Conservation (phyloP, 2,113 vertebrate genomes). For the Malurus alboscapulatus region DNA sequence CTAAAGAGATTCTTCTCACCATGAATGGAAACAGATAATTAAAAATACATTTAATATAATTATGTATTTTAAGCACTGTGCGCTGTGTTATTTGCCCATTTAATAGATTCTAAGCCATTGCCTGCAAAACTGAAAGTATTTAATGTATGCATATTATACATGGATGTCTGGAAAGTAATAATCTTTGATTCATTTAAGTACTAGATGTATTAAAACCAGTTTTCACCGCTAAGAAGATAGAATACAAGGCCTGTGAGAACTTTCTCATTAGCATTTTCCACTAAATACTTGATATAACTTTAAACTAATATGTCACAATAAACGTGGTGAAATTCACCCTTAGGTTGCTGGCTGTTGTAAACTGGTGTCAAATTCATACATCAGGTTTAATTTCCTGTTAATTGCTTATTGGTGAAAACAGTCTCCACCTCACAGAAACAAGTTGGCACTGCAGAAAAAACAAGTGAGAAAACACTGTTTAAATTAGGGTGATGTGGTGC, state of each 20-base stretch:
- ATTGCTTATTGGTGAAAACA: slow-evolving; percentile 1
- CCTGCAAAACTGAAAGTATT: neutral
- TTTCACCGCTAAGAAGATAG: neutral
- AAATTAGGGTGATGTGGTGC: slow-evolving; percentile 39
- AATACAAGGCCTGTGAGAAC: neutral
- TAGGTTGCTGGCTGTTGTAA: neutral
- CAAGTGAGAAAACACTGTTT: slow-evolving; percentile 28
- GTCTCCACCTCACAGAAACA: neutral
- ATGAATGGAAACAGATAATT: neutral
- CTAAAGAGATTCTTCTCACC: neutral
- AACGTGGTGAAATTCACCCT: neutral
- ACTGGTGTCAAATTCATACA: neutral
- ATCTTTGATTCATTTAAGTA: neutral
- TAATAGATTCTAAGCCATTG: neutral
- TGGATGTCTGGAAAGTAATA: neutral
- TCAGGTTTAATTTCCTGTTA: neutral
- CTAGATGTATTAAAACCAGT: neutral
- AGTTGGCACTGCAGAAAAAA: neutral
- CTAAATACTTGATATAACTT: neutral
- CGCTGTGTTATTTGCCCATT: neutral
- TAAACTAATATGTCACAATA: neutral
- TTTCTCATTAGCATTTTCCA: neutral
- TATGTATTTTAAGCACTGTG: neutral
- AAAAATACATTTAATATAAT: neutral
- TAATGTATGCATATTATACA: neutral